Evolutionary conservation across 2,797 vertebrate species (phyloP).

Genomic region (Phalanger gymnotis): DNA sequence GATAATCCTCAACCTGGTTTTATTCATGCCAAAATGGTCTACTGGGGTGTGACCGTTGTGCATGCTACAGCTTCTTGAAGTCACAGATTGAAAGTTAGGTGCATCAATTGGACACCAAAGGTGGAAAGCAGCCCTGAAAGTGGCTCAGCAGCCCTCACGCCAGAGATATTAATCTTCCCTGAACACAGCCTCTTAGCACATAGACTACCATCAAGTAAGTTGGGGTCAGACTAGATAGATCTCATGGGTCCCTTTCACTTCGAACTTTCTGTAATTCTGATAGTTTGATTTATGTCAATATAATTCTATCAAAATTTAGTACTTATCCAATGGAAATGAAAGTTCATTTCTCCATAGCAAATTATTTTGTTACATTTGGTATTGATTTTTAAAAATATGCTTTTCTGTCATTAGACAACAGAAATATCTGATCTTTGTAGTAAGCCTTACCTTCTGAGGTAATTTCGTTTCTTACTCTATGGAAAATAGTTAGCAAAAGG

Average conservation of each 20-base stretch:
- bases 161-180: too few species aligned
- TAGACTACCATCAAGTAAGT: background rate
- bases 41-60: too few species aligned
- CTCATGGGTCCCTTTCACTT: background rate
- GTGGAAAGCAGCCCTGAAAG: too few species aligned
- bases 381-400: conserved; percentile 23
- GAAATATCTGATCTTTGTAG: conserved; percentile 57
- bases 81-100: too few species aligned
- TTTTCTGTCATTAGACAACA: conserved; percentile 7
- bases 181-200: too few species aligned
- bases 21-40: too few species aligned
- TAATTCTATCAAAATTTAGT: background rate
- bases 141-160: too few species aligned
- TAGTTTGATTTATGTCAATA: background rate
- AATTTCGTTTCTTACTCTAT: conserved; percentile 23
- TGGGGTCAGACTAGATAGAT: background rate
- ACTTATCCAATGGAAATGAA: background rate
- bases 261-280: background rate
- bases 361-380: background rate
- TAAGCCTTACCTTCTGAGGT: conserved; percentile 7
- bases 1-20: too few species aligned
- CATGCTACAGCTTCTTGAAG: too few species aligned
- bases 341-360: conserved; percentile 19
- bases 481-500: conserved; percentile 53
- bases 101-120: too few species aligned